Evolutionary conservation across 2,888 invertebrate species (phyloP).

Genomic region (Plutella xylostella): DNA sequence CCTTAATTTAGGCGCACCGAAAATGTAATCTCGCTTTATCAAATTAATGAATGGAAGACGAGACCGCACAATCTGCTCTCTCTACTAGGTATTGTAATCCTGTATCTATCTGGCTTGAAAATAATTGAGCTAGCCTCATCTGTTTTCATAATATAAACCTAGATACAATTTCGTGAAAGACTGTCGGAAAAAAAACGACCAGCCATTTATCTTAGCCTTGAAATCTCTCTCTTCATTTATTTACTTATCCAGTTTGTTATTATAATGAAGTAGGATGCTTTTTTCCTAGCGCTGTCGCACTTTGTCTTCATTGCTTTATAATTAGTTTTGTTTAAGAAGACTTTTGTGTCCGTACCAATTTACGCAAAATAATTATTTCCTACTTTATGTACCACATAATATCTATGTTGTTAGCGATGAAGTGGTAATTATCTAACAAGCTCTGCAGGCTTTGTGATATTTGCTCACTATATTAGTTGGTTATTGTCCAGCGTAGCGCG

Average conservation of each 20-base stretch:
- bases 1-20: not conserved
- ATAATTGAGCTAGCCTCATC: not conserved
- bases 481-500: constrained; percentile 24
- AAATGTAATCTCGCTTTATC: constrained; percentile 27
- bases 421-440: constrained; percentile 2
- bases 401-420: too few relatives aligned
- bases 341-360: too few relatives aligned
- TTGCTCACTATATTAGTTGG: not conserved
- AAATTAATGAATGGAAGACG: constrained; percentile 26
- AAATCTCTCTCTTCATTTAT: not conserved
- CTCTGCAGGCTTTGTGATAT: too few relatives aligned
- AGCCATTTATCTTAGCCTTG: not conserved
- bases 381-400: too few relatives aligned
- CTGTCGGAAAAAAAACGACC: not conserved
- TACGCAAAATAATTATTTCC: too few relatives aligned
- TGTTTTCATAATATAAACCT: not conserved
- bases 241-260: not conserved
- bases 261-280: not conserved
- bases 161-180: not conserved
- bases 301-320: too few relatives aligned
- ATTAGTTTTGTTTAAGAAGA: too few relatives aligned
- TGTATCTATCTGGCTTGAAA: not conserved
- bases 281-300: not conserved
- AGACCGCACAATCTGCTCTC: constrained; percentile 27
- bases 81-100: constrained; percentile 6